Percentiles rank a stretch among this genome's conserved stretches.
These are phyloP conservation scores for Siniperca undulata DNA, from an alignment of 2,797 vertebrate genomes.

Conservation along the genomic window DNA sequence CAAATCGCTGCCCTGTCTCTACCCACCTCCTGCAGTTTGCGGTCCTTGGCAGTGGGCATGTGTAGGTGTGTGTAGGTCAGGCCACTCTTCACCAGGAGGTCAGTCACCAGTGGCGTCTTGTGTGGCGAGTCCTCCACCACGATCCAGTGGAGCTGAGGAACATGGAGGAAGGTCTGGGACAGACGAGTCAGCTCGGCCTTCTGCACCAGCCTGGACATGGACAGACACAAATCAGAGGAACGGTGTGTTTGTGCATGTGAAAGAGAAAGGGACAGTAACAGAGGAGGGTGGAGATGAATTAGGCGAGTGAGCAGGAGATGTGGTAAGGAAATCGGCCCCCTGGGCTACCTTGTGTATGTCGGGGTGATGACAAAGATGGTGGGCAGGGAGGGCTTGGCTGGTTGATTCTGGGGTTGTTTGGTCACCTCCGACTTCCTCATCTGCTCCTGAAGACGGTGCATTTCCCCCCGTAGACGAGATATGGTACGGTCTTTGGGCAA, in stretches of 20 bases:
- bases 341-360: slow-evolving; percentile 87
- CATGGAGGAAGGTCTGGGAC: slow-evolving; percentile 86
- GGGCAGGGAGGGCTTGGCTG: slow-evolving; percentile 70
- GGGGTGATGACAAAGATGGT: slow-evolving; percentile 92
- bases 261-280: neutral
- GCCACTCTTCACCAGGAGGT: slow-evolving; percentile 82
- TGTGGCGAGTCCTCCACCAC: slow-evolving; percentile 86
- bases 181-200: slow-evolving; percentile 88
- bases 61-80: slow-evolving; percentile 86
- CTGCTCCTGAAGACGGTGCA: slow-evolving; percentile 85
- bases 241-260: accelerated
- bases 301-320: accelerated
- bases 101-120: slow-evolving; percentile 80
- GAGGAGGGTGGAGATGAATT: neutral
- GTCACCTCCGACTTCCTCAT: slow-evolving; percentile 78
- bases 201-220: slow-evolving; percentile 82
- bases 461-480: slow-evolving; percentile 87
- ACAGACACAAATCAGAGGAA: neutral
- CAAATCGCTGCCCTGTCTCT: neutral
- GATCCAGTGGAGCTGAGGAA: slow-evolving; percentile 88
- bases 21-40: slow-evolving; percentile 85
- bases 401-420: slow-evolving; percentile 71
- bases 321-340: neutral
- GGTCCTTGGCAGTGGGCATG: slow-evolving; percentile 84
- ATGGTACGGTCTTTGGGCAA: slow-evolving; percentile 87